Evolutionary conservation across 2,113 vertebrate species (phyloP).

Genomic region (Elachura formosa): DNA sequence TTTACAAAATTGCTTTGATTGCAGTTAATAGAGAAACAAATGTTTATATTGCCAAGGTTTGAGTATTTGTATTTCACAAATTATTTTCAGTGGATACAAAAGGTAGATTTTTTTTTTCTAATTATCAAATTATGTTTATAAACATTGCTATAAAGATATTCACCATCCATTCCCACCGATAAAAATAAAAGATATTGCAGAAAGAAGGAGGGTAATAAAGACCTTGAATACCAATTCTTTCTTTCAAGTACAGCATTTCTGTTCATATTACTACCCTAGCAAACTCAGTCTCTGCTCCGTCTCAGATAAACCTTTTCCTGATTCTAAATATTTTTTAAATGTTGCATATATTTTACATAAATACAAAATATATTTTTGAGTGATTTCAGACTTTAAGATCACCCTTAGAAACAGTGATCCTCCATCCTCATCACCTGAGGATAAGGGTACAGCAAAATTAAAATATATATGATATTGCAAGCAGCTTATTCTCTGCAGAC

Average conservation of each 20-base stretch:
- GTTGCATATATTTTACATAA: background rate
- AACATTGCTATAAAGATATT: background rate
- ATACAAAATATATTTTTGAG: background rate
- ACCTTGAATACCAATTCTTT: background rate
- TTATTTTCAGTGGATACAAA: background rate
- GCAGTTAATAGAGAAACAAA: background rate
- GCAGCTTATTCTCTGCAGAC: background rate
- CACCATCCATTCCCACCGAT: background rate
- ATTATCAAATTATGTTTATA: background rate
- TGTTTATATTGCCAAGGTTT: background rate
- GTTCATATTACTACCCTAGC: background rate
- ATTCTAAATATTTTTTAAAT: background rate
- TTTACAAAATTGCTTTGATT: background rate
- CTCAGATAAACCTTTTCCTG: background rate
- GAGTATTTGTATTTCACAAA: background rate
- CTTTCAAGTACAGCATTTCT: background rate
- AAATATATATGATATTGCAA: background rate
- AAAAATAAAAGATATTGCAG: background rate
- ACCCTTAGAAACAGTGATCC: background rate
- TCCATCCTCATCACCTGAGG: background rate
- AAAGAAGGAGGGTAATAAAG: background rate
- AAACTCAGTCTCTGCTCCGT: background rate
- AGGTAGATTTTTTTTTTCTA: background rate
- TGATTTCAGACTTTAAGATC: background rate
- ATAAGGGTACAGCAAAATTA: background rate